Percentiles rank a stretch among this genome's conserved stretches.
Evolutionary conservation across 2,888 invertebrate species (phyloP).

Genomic region (Yponomeuta evonymella): DNA sequence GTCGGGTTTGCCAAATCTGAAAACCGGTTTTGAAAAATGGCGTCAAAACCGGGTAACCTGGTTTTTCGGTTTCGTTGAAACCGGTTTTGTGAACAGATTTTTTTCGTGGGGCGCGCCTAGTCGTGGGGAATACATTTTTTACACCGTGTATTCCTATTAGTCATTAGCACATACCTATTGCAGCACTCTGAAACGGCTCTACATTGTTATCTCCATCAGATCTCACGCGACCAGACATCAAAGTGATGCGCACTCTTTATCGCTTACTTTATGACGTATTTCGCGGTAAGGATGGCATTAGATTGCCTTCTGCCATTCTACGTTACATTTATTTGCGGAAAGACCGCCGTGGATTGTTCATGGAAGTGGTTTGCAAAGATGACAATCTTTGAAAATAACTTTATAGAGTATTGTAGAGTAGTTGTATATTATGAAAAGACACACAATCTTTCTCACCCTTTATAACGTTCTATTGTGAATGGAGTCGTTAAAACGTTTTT

Average conservation of each 20-base stretch:
- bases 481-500: too few relatives aligned
- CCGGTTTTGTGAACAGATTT: too few relatives aligned
- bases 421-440: not conserved
- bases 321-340: not conserved
- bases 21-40: too few relatives aligned
- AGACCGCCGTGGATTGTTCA: not conserved
- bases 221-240: not conserved
- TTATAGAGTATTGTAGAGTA: not conserved
- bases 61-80: too few relatives aligned
- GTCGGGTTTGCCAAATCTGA: too few relatives aligned
- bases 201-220: not conserved
- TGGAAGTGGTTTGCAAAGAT: not conserved
- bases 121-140: too few relatives aligned
- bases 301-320: not conserved
- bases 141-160: not conserved
- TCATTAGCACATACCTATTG: not conserved
- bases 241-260: not conserved
- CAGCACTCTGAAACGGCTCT: not conserved
- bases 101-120: too few relatives aligned
- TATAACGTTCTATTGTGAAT: not conserved
- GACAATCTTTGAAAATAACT: not conserved
- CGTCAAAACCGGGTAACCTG: too few relatives aligned
- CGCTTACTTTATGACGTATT: not conserved
- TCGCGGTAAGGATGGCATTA: not conserved
- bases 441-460: not conserved